phyloP scores from a whole-genome alignment of 2,113 vertebrate species.

The Zosterops japonicus region DNA sequence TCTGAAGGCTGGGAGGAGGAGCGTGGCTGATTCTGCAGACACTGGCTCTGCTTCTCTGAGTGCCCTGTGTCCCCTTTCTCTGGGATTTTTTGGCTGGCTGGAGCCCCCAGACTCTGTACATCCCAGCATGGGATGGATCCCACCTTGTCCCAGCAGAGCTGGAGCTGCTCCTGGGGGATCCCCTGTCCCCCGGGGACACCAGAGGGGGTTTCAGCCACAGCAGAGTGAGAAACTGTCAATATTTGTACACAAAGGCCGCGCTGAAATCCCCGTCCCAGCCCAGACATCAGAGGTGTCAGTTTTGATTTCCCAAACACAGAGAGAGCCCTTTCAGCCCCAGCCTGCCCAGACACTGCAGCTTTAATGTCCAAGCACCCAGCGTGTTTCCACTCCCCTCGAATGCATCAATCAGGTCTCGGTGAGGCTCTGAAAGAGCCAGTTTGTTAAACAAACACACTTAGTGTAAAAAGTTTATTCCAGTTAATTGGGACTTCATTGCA shows the following conservation, averaged over 20 bases:
- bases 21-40: neutral
- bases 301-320: constrained; percentile 68
- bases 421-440: constrained; percentile 77
- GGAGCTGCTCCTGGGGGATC: neutral
- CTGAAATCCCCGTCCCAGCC: constrained; percentile 22
- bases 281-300: constrained; percentile 70
- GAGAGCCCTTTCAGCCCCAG: constrained; percentile 64
- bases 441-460: constrained; percentile 79
- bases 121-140: accelerated
- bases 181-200: neutral
- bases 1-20: neutral
- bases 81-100: neutral
- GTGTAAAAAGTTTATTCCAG: constrained; percentile 80
- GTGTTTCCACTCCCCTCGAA: constrained; percentile 64
- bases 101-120: neutral
- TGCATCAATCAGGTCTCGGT: constrained; percentile 71
- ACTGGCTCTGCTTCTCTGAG: neutral
- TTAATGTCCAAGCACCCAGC: constrained; percentile 63
- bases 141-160: neutral
- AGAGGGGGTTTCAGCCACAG: neutral
- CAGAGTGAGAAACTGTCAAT: neutral
- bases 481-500: constrained; percentile 78
- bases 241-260: constrained; percentile 46
- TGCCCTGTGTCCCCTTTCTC: neutral
- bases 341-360: constrained; percentile 67